phyloP scores from a whole-genome alignment of 2,797 vertebrate genomes.

The Hafferia zeledoni region DNA sequence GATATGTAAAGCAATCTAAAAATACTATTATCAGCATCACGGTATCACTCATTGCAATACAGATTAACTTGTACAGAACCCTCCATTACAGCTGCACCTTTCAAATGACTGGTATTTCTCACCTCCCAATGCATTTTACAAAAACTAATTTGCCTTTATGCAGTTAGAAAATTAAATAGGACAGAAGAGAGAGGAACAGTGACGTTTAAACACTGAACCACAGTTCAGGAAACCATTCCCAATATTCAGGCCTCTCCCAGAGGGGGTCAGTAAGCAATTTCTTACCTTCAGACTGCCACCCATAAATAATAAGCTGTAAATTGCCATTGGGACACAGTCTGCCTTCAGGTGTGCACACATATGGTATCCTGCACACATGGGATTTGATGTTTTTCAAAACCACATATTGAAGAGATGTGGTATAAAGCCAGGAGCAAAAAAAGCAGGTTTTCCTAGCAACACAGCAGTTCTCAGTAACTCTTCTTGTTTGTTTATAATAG shows the following conservation, averaged over 20 bases:
- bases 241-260: neutral
- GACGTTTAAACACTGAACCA: neutral
- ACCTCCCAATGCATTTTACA: neutral
- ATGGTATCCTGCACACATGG: neutral
- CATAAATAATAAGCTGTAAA: neutral
- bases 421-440: neutral
- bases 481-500: neutral
- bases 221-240: neutral
- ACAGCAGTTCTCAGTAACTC: neutral
- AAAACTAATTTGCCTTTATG: neutral
- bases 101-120: neutral
- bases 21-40: neutral
- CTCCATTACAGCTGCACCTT: neutral
- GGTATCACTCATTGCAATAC: neutral
- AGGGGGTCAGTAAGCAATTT: neutral
- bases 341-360: neutral
- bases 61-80: neutral
- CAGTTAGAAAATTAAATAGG: neutral
- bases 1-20: slow-evolving; percentile 22
- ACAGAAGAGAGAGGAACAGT: neutral
- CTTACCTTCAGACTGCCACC: neutral
- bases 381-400: neutral
- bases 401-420: neutral
- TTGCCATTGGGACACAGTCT: neutral
- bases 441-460: neutral